Base-by-base conservation (phyloP, 2,797 vertebrate species). In the Sebastiscus albofasciatus region DNA sequence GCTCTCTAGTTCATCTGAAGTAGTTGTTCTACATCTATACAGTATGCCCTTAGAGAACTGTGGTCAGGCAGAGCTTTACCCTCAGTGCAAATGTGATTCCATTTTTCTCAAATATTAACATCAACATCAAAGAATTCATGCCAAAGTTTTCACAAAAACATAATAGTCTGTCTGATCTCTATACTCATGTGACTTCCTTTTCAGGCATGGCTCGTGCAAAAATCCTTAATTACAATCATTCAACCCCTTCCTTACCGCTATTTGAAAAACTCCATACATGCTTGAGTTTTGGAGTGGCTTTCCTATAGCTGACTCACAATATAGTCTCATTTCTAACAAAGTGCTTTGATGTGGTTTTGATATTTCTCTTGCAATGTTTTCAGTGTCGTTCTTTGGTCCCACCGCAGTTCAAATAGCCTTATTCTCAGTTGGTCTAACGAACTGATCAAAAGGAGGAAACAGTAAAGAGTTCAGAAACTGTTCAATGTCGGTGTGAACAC, bases 381-480 rank as follows among this genome's bases (percentile, higher is more conserved):
- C 52, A 4, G 22, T 29, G 26, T 2, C 0, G 10, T 69, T 33
- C 20, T 72, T 75, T 46, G 52, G 39, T 80, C 55, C 74, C 66
- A 52, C 27, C 12, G 14, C 58, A 66, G 49, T 67, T 74, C 39
- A 75, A 66, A 79, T 54, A 26, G 6, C 13, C 24, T 80, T 73
- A 66, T 77, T 76, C 81, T 89, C 83, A 74, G 58, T 60, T 31
- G 67, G 78, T 72, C 79, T 59, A 76, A 69, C 8, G 8, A 70
- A 69, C 72, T 72, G 72, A 85, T 86, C 66, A 82, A 85, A 86
- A 62, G 36, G 33, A 61, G 16, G 52, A 79, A 74, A 64, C 49
- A 8, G 29, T 16, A 36, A 67, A 73, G 56, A 67, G 54, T 82
- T 89, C 55, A 60, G 26, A 82, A 55, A 73, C 18, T 27, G 58